phyloP scores from a whole-genome alignment of 2,888 invertebrate species.

The Neoascia interrupta region DNA sequence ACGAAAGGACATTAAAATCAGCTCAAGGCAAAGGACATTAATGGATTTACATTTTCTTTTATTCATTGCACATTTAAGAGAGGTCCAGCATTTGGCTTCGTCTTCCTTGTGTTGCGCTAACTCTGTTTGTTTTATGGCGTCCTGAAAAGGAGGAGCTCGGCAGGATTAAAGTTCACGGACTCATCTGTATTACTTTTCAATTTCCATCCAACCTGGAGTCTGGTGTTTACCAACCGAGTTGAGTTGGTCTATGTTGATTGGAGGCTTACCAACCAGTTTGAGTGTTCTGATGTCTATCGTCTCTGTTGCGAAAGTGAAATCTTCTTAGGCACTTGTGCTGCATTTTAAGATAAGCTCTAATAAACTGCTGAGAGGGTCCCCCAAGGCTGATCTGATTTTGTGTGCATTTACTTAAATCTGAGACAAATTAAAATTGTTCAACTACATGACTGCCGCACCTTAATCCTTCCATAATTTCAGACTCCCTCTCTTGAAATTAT shows the following conservation, averaged over 20 bases:
- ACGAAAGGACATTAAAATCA: slow-evolving; percentile 68
- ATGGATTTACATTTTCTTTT: slow-evolving; percentile 70
- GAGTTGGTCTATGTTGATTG: slow-evolving; percentile 19
- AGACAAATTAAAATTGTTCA: too few relatives aligned
- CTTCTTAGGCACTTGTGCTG: too few relatives aligned
- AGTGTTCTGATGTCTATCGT: neutral
- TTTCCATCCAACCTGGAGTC: slow-evolving; percentile 21
- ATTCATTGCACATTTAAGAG: slow-evolving; percentile 69
- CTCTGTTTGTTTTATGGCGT: slow-evolving; percentile 42
- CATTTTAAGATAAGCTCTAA: too few relatives aligned
- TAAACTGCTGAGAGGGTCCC: too few relatives aligned
- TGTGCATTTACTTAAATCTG: too few relatives aligned
- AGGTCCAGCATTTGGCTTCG: slow-evolving; percentile 23
- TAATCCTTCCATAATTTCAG: too few relatives aligned
- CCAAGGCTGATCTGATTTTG: too few relatives aligned
- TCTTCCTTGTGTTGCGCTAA: slow-evolving; percentile 12
- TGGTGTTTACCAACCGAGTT: slow-evolving; percentile 10
- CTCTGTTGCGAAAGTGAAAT: neutral
- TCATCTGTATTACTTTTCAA: slow-evolving; percentile 58
- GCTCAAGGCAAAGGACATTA: slow-evolving; percentile 69
- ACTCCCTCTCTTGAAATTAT: too few relatives aligned
- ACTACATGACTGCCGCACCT: too few relatives aligned
- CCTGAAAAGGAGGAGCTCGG: too few relatives aligned
- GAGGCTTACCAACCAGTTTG: slow-evolving; percentile 22
- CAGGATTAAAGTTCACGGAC: slow-evolving; percentile 52